Evolutionary conservation across 2,888 invertebrate genomes (phyloP).

Genomic region (Hypomecis atomaria): DNA sequence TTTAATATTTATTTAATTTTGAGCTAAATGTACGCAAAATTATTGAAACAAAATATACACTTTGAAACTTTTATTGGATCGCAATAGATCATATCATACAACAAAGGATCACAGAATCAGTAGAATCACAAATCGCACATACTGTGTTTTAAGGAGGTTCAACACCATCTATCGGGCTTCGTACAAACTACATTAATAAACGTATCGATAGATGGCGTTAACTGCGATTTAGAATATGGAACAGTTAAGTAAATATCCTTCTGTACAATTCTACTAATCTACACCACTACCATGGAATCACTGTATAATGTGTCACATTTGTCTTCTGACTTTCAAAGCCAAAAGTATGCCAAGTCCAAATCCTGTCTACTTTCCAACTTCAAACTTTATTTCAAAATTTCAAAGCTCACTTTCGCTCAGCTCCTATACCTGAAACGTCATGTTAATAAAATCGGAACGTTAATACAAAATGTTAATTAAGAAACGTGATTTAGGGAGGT

Average conservation of each 20-base stretch:
- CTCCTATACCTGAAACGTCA: conserved; percentile 29
- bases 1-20: too few relatives aligned
- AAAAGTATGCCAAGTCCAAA: conserved; percentile 54
- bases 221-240: too few relatives aligned
- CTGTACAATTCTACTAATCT: conserved; percentile 50
- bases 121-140: too few relatives aligned
- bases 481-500: conserved; percentile 56
- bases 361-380: conserved; percentile 12
- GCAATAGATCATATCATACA: too few relatives aligned
- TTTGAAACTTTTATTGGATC: too few relatives aligned
- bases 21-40: too few relatives aligned
- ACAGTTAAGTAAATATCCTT: conserved; percentile 38
- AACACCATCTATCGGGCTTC: too few relatives aligned
- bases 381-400: conserved; percentile 17
- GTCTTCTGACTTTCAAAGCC: conserved; percentile 62
- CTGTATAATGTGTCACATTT: conserved; percentile 65
- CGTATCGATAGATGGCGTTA: too few relatives aligned
- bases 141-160: too few relatives aligned
- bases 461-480: conserved; percentile 63
- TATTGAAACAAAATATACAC: too few relatives aligned
- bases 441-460: conserved; percentile 63
- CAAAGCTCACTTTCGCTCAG: conserved; percentile 1
- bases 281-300: conserved; percentile 49
- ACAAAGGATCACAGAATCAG: too few relatives aligned
- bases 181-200: too few relatives aligned